These are phyloP conservation scores for Sinocyclocheilus maitianheensis DNA, from an alignment of 2,113 vertebrate species.

Conservation along the genomic window DNA sequence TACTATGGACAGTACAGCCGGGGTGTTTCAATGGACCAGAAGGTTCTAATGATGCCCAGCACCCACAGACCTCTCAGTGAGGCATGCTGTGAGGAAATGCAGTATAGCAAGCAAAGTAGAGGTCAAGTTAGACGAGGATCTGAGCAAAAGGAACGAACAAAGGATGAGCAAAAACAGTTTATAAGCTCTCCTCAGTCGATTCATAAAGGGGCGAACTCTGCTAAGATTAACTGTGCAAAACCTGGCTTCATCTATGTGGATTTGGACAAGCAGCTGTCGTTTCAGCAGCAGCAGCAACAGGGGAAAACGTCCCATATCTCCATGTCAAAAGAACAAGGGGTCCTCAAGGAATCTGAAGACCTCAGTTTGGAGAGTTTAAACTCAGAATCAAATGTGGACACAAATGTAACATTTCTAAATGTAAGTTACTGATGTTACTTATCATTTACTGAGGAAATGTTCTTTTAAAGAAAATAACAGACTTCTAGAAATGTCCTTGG, in stretches of 20 bases:
- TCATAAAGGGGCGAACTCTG: slow-evolving; percentile 86
- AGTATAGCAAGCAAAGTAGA: slow-evolving; percentile 82
- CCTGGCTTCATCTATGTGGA: slow-evolving; percentile 86
- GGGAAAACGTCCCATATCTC: slow-evolving; percentile 80
- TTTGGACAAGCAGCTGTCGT: slow-evolving; percentile 83
- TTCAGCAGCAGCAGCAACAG: slow-evolving; percentile 84
- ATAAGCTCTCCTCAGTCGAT: slow-evolving; percentile 80
- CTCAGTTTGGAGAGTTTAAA: slow-evolving; percentile 88
- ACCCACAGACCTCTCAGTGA: slow-evolving; percentile 85
- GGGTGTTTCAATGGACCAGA: slow-evolving; percentile 96
- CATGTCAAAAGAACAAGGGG: slow-evolving; percentile 90
- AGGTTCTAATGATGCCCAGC: slow-evolving; percentile 88
- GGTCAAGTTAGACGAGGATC: slow-evolving; percentile 75
- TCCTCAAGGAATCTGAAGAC: slow-evolving; percentile 93
- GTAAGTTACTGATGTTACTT: slow-evolving; percentile 80
- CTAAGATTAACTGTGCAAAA: slow-evolving; percentile 86
- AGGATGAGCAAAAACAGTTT: slow-evolving; percentile 87
- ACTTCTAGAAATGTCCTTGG: slow-evolving; percentile 40
- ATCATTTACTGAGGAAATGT: slow-evolving; percentile 65
- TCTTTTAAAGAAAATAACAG: slow-evolving; percentile 31
- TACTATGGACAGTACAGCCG: slow-evolving; percentile 98
- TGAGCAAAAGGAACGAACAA: slow-evolving; percentile 81
- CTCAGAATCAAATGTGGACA: slow-evolving; percentile 92
- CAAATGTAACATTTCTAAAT: slow-evolving; percentile 95
- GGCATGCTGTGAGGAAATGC: slow-evolving; percentile 88